Evolutionary conservation across 2,113 vertebrate species (phyloP).

Genomic region (Charadrius vociferus): DNA sequence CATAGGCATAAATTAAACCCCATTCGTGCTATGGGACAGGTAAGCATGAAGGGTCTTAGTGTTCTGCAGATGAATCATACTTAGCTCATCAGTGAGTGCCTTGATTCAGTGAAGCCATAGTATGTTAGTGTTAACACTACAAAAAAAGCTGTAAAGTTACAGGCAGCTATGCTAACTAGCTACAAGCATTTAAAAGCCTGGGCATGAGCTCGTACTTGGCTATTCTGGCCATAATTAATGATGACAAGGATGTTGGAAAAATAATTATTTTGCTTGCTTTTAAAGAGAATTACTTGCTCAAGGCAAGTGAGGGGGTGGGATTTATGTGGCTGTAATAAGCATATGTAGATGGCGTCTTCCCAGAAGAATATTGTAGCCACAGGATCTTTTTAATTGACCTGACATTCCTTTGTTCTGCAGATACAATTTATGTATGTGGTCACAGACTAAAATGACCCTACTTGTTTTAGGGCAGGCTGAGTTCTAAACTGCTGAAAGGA

Average conservation of each 20-base stretch:
- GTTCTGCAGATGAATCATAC: background rate
- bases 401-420: slow-evolving; percentile 53
- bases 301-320: slow-evolving; percentile 40
- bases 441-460: slow-evolving; percentile 42
- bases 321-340: slow-evolving; percentile 44
- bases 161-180: slow-evolving; percentile 22
- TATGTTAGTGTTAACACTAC: background rate
- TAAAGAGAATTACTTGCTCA: slow-evolving; percentile 38
- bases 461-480: slow-evolving; percentile 9
- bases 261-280: slow-evolving; percentile 65
- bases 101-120: slow-evolving; percentile 44
- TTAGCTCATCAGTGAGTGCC: background rate
- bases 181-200: slow-evolving; percentile 32
- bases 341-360: slow-evolving; percentile 50
- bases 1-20: background rate
- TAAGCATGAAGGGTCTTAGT: background rate
- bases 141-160: slow-evolving; percentile 13
- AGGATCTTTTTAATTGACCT: slow-evolving; percentile 64
- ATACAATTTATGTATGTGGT: slow-evolving; percentile 42
- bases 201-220: slow-evolving; percentile 39
- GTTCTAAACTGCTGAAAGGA: slow-evolving; percentile 26
- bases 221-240: slow-evolving; percentile 56
- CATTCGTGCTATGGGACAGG: background rate
- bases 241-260: slow-evolving; percentile 54
- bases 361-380: slow-evolving; percentile 53